Percentiles rank a stretch among this genome's conserved stretches.
phyloP scores from a whole-genome alignment of 2,888 invertebrate genomes.

The Mechanitis mazaeus region DNA sequence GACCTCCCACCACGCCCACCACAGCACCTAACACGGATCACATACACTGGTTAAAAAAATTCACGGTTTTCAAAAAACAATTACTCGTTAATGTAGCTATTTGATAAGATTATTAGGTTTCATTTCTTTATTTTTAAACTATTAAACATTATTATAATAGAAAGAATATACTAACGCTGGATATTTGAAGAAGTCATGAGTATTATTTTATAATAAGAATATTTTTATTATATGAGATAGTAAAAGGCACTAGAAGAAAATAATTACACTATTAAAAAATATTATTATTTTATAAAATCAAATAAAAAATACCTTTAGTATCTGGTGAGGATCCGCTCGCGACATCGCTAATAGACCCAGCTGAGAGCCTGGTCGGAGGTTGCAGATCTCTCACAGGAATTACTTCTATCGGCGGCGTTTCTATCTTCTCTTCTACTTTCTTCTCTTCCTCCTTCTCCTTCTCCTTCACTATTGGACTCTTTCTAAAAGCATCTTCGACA shows the following conservation, averaged over 20 bases:
- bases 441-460: constrained; percentile 61
- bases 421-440: constrained; percentile 44
- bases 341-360: constrained; percentile 79
- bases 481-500: constrained; percentile 71
- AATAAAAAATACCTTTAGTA: constrained; percentile 59
- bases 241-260: no score
- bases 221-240: no score
- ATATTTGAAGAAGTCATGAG: no score
- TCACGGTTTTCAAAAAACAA: no score
- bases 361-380: constrained; percentile 74
- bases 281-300: no score
- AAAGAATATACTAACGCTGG: no score
- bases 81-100: no score
- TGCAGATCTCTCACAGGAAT: constrained; percentile 43
- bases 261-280: no score
- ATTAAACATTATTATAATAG: no score
- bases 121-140: no score
- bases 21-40: constrained; percentile 22
- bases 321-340: constrained; percentile 81
- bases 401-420: constrained; percentile 42
- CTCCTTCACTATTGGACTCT: constrained; percentile 64
- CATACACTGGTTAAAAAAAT: constrained; percentile 9
- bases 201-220: no score
- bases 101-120: no score
- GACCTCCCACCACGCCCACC: constrained; percentile 38